Evolutionary conservation across 2,113 vertebrate genomes (phyloP).

Genomic region (Poeciliopsis turrubarensis): DNA sequence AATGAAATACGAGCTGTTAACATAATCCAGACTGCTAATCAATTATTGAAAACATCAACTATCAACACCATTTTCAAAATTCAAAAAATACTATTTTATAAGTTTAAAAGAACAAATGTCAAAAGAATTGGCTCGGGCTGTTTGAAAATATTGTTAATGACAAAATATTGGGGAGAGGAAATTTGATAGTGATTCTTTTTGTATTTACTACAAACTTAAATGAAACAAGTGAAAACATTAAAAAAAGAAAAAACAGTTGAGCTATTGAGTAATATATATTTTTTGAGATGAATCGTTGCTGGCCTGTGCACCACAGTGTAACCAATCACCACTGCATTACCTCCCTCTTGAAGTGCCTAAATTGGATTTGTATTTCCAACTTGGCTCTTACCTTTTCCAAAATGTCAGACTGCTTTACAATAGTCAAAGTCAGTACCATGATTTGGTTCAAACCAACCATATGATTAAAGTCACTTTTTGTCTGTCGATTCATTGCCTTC

Average conservation of each 20-base stretch:
- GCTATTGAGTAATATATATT: not conserved
- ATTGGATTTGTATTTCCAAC: conserved; percentile 55
- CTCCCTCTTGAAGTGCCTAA: conserved; percentile 33
- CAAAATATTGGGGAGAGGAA: too few relatives aligned
- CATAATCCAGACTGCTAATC: too few relatives aligned
- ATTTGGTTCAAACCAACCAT: conserved; percentile 29
- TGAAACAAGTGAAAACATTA: not conserved
- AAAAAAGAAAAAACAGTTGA: not conserved
- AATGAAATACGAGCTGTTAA: too few relatives aligned
- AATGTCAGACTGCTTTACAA: conserved; percentile 52
- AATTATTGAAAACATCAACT: too few relatives aligned
- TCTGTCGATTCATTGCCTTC: conserved; percentile 25
- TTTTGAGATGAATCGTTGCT: conserved; percentile 20
- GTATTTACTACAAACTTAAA: too few relatives aligned
- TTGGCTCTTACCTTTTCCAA: conserved; percentile 46
- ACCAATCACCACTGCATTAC: conserved; percentile 27
- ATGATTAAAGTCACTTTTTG: conserved; percentile 30
- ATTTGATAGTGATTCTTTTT: too few relatives aligned
- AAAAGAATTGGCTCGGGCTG: too few relatives aligned
- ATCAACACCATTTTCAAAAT: too few relatives aligned
- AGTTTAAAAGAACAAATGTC: too few relatives aligned
- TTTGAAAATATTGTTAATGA: too few relatives aligned
- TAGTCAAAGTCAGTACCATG: conserved; percentile 54
- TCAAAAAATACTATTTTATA: too few relatives aligned
- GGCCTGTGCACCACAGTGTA: conserved; percentile 23